phyloP scores from a whole-genome alignment of 2,113 vertebrate genomes.

The Ctenodactylus gundi region DNA sequence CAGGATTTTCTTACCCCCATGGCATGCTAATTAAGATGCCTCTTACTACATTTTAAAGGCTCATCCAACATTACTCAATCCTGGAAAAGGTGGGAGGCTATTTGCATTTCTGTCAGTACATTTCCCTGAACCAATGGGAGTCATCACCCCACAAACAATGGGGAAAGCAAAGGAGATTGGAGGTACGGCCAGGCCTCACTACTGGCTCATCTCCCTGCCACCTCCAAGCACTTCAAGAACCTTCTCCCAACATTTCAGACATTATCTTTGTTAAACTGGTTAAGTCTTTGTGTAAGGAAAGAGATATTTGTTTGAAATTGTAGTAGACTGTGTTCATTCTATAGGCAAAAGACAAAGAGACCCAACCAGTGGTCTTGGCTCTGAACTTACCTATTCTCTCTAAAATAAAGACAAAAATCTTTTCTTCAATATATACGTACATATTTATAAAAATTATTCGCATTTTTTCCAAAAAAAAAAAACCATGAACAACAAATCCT shows the following conservation, averaged over 20 bases:
- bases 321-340: not conserved
- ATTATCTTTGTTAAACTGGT: constrained; percentile 71
- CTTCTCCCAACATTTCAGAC: constrained; percentile 59
- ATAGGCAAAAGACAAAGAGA: not conserved
- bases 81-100: not conserved
- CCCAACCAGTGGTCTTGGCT: not conserved
- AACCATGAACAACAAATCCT: not conserved
- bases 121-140: not conserved
- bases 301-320: constrained; percentile 55
- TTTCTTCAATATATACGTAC: not conserved
- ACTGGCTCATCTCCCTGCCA: not conserved
- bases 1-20: constrained; percentile 61
- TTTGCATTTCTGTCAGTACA: constrained; percentile 46
- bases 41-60: constrained; percentile 60
- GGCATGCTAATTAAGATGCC: constrained; percentile 60
- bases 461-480: not conserved
- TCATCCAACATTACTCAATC: constrained; percentile 45
- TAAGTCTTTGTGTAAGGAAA: constrained; percentile 59
- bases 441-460: not conserved
- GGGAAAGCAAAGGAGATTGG: not conserved
- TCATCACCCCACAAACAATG: constrained; percentile 40
- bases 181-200: not conserved
- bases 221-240: constrained; percentile 53
- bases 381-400: not conserved
- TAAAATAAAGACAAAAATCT: not conserved